Percentiles rank a stretch among this genome's conserved stretches.
Evolutionary conservation across 2,113 vertebrate species (phyloP).

Genomic region (Pagrus major): DNA sequence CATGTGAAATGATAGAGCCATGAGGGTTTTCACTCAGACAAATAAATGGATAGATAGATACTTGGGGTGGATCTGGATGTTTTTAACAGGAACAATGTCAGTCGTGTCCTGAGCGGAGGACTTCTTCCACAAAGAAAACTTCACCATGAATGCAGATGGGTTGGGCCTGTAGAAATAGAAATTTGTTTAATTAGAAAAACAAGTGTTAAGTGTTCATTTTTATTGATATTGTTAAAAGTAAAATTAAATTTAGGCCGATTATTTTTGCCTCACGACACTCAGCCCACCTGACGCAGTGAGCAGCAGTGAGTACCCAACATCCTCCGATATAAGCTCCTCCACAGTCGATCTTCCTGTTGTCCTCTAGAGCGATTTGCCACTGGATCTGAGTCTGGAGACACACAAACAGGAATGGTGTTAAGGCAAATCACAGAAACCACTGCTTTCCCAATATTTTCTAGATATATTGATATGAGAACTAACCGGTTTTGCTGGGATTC

Average conservation of each 20-base stretch:
- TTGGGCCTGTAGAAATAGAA: conserved; percentile 81
- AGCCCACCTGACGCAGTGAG: conserved; percentile 97
- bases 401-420: not conserved
- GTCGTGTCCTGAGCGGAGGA: not conserved
- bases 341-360: conserved; percentile 82
- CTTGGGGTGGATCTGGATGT: conserved; percentile 86
- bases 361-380: conserved; percentile 93
- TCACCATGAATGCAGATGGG: conserved; percentile 82
- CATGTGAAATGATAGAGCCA: not conserved
- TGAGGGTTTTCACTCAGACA: not conserved
- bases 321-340: conserved; percentile 94
- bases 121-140: conserved; percentile 86
- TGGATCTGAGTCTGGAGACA: conserved; percentile 90
- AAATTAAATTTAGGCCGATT: too few species aligned
- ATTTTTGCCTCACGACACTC: too few species aligned
- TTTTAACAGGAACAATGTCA: conserved; percentile 68
- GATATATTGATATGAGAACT: too few species aligned
- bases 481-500: conserved; percentile 72
- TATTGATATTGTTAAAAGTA: too few species aligned
- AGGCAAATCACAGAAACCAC: not conserved
- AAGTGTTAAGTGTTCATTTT: too few species aligned
- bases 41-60: conserved; percentile 49
- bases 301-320: conserved; percentile 96
- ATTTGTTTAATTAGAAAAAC: too few species aligned
- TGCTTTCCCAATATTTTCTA: too few species aligned